Base-by-base conservation (phyloP, 92 coral and sea anemone genomes). In the Bergia sp. region DNA sequence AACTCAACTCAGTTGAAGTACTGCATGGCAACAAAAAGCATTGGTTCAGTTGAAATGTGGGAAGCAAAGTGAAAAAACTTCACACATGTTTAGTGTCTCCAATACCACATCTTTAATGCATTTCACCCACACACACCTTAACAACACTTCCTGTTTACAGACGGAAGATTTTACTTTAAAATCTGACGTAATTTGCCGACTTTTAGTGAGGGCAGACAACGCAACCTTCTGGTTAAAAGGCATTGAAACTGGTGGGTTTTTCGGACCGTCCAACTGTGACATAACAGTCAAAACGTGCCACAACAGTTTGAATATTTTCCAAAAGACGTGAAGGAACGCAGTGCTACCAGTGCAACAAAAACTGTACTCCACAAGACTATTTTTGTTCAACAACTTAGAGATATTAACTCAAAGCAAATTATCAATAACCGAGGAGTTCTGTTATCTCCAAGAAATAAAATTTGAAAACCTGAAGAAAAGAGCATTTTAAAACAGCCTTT, bases 61-160 rank as follows among this genome's bases (percentile, higher is more conserved):
- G 69, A 18, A 23, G 29, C 1, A 18, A 61, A 20, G 69, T 61
- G n/a, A 18, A 18, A 23, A 61, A 61, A 61, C 5, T 53, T 61
- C 69, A 61, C 7, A 21, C 69, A 61, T 23, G 69, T 61, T 16
- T 20, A 61, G 29, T 20, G 29, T 61, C 5, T 61, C 29, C 8
- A 18, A 18, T 21, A 61, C 5, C 69, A 61, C 8, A 61, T 61
- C 69, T 61, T 61, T 20, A 61, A 61, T 61, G 69, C 69, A 61
- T 61, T 61, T 61, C 29, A 18, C 20, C 69, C 69, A 61, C 69
- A 20, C 6, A 61, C 69, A 45, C 69, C 69, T 61, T 61, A 61
- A 61, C 69, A 61, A 61, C 69, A 61, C 69, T 61, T 61, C 69
- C 69, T 61, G 69, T 61, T 61, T 61, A 61, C 69, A 13, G 69